These are phyloP conservation scores for Centroberyx gerrardi DNA, from an alignment of 2,797 vertebrate species.

Conservation along the genomic window DNA sequence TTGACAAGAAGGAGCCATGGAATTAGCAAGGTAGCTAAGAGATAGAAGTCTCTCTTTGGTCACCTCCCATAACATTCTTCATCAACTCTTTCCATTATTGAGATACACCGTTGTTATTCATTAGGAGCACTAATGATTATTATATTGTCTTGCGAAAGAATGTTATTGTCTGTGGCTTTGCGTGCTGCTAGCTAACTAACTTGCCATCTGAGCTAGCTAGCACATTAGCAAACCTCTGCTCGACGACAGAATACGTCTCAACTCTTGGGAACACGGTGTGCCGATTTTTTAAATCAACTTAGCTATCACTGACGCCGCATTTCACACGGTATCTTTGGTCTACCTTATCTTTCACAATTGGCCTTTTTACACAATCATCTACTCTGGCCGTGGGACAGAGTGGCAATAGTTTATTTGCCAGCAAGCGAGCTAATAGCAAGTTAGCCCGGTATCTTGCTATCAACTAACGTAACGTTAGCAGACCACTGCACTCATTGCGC, in stretches of 20 bases:
- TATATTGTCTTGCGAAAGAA: neutral
- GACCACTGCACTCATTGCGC: slow-evolving; percentile 50
- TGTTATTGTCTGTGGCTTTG: slow-evolving; percentile 30
- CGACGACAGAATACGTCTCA: slow-evolving; percentile 61
- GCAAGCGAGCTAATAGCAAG: slow-evolving; percentile 44
- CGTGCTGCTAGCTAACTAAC: slow-evolving; percentile 43
- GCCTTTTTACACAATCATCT: slow-evolving; percentile 11
- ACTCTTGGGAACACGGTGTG: slow-evolving; percentile 67
- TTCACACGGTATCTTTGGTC: neutral
- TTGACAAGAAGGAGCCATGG: slow-evolving; percentile 61
- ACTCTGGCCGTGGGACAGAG: slow-evolving; percentile 31
- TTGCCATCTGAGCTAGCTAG: slow-evolving; percentile 61
- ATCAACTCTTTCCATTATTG: neutral
- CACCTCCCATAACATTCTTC: slow-evolving; percentile 41
- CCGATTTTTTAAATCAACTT: slow-evolving; percentile 28
- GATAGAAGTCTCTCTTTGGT: slow-evolving; percentile 46
- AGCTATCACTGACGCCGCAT: neutral
- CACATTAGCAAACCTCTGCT: slow-evolving; percentile 48
- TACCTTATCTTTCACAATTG: neutral
- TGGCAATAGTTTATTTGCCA: slow-evolving; percentile 39
- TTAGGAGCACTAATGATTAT: neutral
- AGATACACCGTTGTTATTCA: neutral
- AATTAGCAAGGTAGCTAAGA: slow-evolving; percentile 72
- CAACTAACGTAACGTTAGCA: slow-evolving; percentile 34
- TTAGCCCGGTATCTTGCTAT: slow-evolving; percentile 42